A percentile compares a stretch with the other conserved stretches of the same genome.
Evolutionary conservation across 2,113 vertebrate species (phyloP).

Genomic region (Ellobius talpinus): DNA sequence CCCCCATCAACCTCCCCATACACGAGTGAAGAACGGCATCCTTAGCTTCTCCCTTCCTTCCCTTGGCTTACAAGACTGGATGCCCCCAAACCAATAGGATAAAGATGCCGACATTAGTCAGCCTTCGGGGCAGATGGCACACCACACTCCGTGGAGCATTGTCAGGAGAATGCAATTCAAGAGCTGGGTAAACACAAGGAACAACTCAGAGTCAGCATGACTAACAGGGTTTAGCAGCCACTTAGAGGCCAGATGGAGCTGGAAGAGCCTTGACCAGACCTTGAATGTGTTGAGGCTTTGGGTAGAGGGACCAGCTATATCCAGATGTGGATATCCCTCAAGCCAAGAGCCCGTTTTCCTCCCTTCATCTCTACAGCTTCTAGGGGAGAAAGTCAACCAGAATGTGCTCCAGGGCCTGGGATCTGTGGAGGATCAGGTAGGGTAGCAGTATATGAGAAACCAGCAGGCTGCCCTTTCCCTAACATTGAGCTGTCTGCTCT

Average conservation of each 20-base stretch:
- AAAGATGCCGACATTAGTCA: neutral
- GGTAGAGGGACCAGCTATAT: neutral
- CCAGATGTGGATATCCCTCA: neutral
- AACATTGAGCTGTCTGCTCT: neutral
- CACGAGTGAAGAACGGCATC: neutral
- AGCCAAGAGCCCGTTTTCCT: neutral
- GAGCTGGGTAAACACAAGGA: neutral
- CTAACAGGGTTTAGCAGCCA: neutral
- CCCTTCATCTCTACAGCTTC: neutral
- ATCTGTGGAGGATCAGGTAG: neutral
- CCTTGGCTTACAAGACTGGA: neutral
- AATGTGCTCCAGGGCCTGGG: neutral
- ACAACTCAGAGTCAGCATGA: neutral
- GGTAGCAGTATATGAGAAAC: neutral
- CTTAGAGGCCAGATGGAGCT: neutral
- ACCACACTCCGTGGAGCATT: fast-evolving
- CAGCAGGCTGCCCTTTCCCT: neutral
- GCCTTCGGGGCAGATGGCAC: neutral
- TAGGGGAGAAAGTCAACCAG: neutral
- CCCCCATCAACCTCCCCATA: neutral
- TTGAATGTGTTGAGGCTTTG: neutral
- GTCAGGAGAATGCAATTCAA: neutral
- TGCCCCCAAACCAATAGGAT: neutral
- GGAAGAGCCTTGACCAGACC: neutral
- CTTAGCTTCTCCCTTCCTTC: neutral